Percentiles rank a stretch among this genome's conserved stretches.
Evolutionary conservation across 2,113 vertebrate species (phyloP).

Genomic region (Oryzias melastigma): DNA sequence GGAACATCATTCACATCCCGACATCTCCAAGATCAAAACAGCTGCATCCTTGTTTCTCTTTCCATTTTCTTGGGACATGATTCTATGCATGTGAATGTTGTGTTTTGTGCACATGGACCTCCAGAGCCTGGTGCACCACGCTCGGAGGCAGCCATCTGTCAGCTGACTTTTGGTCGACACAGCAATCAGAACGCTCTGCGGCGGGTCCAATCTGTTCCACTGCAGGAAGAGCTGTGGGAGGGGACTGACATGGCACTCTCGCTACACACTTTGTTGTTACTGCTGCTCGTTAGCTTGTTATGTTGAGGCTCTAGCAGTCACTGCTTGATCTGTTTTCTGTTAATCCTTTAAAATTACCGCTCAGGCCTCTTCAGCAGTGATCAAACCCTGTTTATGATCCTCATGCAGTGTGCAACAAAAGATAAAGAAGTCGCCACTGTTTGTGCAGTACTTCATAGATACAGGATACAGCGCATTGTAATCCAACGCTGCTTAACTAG

Average conservation of each 20-base stretch:
- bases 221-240: slow-evolving; percentile 71
- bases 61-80: slow-evolving; percentile 29
- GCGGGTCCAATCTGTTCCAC: slow-evolving; percentile 78
- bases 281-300: slow-evolving; percentile 35
- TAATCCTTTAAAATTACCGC: slow-evolving; percentile 4
- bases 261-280: slow-evolving; percentile 44
- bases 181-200: slow-evolving; percentile 72
- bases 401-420: neutral
- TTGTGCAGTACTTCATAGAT: neutral
- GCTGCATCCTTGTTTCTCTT: slow-evolving; percentile 37
- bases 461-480: neutral
- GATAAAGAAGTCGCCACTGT: neutral
- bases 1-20: slow-evolving; percentile 13
- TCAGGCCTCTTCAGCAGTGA: neutral
- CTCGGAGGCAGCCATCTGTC: slow-evolving; percentile 78
- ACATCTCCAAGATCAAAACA: slow-evolving; percentile 48
- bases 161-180: slow-evolving; percentile 70
- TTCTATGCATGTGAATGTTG: slow-evolving; percentile 35
- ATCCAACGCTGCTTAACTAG: slow-evolving; percentile 2
- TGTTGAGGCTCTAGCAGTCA: slow-evolving; percentile 21
- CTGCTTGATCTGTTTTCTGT: slow-evolving; percentile 22
- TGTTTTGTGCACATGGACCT: slow-evolving; percentile 49
- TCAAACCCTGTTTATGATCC: neutral
- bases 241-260: slow-evolving; percentile 29
- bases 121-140: slow-evolving; percentile 57